Evolutionary conservation across 2,113 vertebrate genomes (phyloP), one percentile per base, ranked within the genome.

Genomic region (Lamprologus sp.): DNA sequence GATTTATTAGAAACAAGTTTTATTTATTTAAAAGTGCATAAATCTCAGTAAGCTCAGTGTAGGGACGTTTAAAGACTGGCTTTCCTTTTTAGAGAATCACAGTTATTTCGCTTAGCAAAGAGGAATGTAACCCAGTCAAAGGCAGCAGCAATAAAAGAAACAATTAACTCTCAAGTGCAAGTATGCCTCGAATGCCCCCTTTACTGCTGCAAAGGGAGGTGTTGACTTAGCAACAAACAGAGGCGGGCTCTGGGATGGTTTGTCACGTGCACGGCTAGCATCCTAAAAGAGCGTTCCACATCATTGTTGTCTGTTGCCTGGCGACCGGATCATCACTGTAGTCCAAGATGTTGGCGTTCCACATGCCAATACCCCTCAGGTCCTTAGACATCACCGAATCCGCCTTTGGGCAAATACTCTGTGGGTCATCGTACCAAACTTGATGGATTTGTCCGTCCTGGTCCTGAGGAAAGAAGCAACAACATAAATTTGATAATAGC

Each of bases 361-460:
- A 99, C 98, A 98, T 98, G 80, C 99, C 98, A 54, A 98, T 96
- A 47, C 98, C 98, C n/a, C 96, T 96, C 86, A 99, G 91, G 21
- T 96, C 97, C 81, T 80, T 94, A 3, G 90, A 87, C 88, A 92
- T 95, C 70, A 97, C 93, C 0, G 4, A 96, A 0, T 94, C 90
- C 1, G 97, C 96, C 94, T 99, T 99, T 42, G 97, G 91, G 89
- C 97, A 97, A 90, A 99, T 97, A 91, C 98, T 99, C 75, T 88
- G 92, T 7, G 98, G 97, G 84, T 99, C 96, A 73, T 99, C 98
- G 54, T 97, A 99, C 98, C 99, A 99, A 3, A 99, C 97, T 91
- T 99, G 98, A 94, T 99, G 99, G 53, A 97, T 95, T 7, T 83
- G 89, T 49, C 96, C 98, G 13, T 77, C 4, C 82, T 92, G 21